Base-by-base conservation (phyloP, 2,113 vertebrate species). In the Megalops atlanticus region DNA sequence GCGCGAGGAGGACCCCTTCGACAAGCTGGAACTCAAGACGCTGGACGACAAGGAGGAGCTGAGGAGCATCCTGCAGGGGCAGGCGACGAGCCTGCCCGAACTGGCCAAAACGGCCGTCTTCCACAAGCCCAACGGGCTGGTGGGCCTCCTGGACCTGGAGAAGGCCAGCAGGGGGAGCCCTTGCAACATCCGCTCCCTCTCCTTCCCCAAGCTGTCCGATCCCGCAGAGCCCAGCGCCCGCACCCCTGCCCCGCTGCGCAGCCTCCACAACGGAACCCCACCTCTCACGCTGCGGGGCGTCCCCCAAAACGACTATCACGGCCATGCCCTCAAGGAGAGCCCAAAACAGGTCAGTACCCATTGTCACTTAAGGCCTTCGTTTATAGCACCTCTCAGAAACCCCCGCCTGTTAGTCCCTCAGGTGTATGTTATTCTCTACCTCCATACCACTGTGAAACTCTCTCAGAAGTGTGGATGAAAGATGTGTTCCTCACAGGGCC, bases 21-120 rank as follows among this genome's bases (percentile, higher is more conserved):
- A 98, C 90, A 99, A 98, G 88, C 89, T 99, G 83, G 97, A 99
- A 86, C 93, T 98, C 85, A 99, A 99, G 92, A 98, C 97, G 24
- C 94, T 99, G 0, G 88, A 99, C n/a, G 98, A 99, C 85, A 97
- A 92, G 83, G 96, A 98, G 49, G 98, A 99, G 85, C 93, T 99
- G 79, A 95, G 95, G 84, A 97, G 87, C 88, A 99, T 99, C 83
- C 94, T 98, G 45, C 94, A 96, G 86, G 92, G 95, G 84, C 96
- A 97, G 80, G 89, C 92, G 0, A 88, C 93, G 77, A 92, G 93
- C 84, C 91, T 77, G 76, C 91, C 91, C 64, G 74, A 87, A 68
- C 80, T 85, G 41, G 52, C 82, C 74, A 94, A 94, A 88, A 74
- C 88, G 87, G 83, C 86, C 89, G 91, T 88, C 81, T 85, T 94